Base-by-base conservation (phyloP, 2,888 invertebrate genomes). In the Chalcosyrphus nemorum region DNA sequence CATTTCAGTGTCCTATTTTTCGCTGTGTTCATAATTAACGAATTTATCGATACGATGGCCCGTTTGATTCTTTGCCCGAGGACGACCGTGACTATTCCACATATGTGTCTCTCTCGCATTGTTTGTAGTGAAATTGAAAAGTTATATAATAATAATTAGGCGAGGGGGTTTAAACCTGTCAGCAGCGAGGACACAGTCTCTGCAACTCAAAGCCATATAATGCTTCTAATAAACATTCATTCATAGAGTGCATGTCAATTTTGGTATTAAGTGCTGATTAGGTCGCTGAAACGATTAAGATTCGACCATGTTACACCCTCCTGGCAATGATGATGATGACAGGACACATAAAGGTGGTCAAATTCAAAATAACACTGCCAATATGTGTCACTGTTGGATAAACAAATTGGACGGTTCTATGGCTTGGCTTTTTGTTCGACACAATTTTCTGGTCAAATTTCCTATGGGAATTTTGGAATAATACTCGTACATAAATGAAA, bases 91-190 rank as follows among this genome's bases (percentile, higher is more conserved):
- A 35, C 41, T 47, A 45, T 52, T 52, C 43, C 17, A 35, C 52
- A 9, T 5, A 2, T 7, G 32, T 9, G 17, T 54, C 57, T 41
- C 61, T 54, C n/a, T n/a, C n/a, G n/a, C n/a, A n/a, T n/a, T n/a
- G n/a, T n/a, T n/a, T n/a, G 21, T 21, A 21, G 11, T 27, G 41
- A 76, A 76, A 81, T 76, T 81, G 76, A 81, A 81, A 81, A 71
- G 65, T n/a, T 47, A 71, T 71, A 35, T 65, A 38, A 35, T 35
- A 56, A 19, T 45, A 45, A 57, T 68, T 68, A 41, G 52, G 13
- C 21, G 11, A 41, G 11, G 41, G 15, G 52, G 52, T 52, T 66
- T 38, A 66, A 38, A 52, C n/a, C 5, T 52, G 27, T 52, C 65
- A 65, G 13, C 0, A n/a, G 9, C 17, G 13, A 15, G 6, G 4